Base-by-base conservation (phyloP, 1,140 invertebrate species). In the Drosophila baimaii region DNA sequence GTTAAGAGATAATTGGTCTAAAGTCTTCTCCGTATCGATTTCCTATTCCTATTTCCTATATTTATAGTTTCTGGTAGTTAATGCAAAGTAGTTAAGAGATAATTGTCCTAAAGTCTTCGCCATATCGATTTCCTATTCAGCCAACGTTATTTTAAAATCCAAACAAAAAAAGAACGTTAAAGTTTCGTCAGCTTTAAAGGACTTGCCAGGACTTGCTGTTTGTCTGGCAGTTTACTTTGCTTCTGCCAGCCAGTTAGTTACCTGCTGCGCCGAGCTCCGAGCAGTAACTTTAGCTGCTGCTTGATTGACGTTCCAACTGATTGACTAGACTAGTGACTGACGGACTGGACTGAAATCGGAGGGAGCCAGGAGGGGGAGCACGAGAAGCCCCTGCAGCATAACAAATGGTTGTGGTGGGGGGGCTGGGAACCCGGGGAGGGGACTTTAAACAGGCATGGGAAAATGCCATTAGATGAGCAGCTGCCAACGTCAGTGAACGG, bases 391-490 rank as follows among this genome's bases (percentile, higher is more conserved):
- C 58, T 76, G 59, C 63, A 66, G 62, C 56, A 77, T 77, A 77
- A 77, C 74, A 77, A 77, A 76, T 77, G 74, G 73, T 17, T 59
- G 68, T 13, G 43, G 64, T 13, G 13, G 66, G 51, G 39, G n/a
- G 52, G 64, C n/a, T 17, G 46, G 46, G 3, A 13, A 9, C 19
- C 2, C 29, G 25, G 39, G 39, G 33, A 8, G 21, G 31, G 64
- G 58, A 59, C 62, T 76, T 76, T 76, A 76, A 76, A 76, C 47
- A 59, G 72, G 62, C 71, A 76, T 58, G 73, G 73, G 72, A 68
- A 80, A 85, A 76, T 65, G 47, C 46, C 58, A 76, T 64, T 72
- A 62, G 83, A 77, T 74, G 84, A 86, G 79, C 83, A 86, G 83
- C 83, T 86, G 83, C 76, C 82, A 85, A 47, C 75, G 64, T 77